Base-by-base conservation (phyloP, 1,140 invertebrate species). In the Brachionus plicatilis region DNA sequence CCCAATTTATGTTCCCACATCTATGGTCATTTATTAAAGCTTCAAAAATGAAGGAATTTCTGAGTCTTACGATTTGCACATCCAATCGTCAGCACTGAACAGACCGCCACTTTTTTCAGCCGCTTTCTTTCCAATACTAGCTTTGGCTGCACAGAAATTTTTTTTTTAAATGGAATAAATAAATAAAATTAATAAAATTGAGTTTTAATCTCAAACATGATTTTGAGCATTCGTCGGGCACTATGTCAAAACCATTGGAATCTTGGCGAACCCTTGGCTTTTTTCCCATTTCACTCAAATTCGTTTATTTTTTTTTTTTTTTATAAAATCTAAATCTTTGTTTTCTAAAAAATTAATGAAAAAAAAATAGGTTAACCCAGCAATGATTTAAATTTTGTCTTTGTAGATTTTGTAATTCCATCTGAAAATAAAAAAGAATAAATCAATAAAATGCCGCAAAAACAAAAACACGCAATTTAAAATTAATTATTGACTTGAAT, bases 1-100 rank as follows among this genome's bases (percentile, higher is more conserved):
- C 97, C 98, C 98, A 99, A 89, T 99, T 99, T 2, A 99, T 97
- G 90, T 99, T 99, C 1, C 96, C 96, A 91, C 97, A 99, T 86
- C 92, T 93, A 0, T 29, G 33, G n/a, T 12, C 17, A 43, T 11
- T 17, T 43, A 72, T 72, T 41, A 12, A 76, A 83, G 47, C 41
- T 5, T 72, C 1, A 78, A 27, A 33, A 56, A 79, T 43, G 12
- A 41, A 12, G 9, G 14, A 53, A n/a, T 53, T 66, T 85, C 6
- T 9, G 47, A 27, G 87, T 45, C 14, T 82, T 82, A 93, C 92
- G 98, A 98, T 89, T 94, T 96, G 89, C 98, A 99, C 88, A 98
- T 95, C 98, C 98, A 99, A 89, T 99, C 97, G 90, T 99, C 97
- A 76, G 97, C 97, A 91, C 95, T 95, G 88, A 95, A 97, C n/a